These are phyloP conservation scores for Todiramphus chloris DNA, from an alignment of 2,113 vertebrate species.

Conservation along the genomic window DNA sequence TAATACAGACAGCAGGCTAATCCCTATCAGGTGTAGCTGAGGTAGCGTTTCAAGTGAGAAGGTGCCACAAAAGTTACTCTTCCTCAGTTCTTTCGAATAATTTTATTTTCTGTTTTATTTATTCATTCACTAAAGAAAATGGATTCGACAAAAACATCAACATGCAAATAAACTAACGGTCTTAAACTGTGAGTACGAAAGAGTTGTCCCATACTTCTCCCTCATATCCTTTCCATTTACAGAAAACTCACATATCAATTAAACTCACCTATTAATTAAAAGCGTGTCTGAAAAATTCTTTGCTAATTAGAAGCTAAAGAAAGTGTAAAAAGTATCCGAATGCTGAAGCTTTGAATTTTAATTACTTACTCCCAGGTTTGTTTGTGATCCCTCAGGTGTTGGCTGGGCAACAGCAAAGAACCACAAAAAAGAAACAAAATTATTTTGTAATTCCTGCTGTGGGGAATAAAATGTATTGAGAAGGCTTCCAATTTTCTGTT, in stretches of 20 bases:
- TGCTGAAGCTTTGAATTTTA: conserved; percentile 79
- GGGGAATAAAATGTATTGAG: conserved; percentile 27
- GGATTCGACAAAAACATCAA: conserved; percentile 37
- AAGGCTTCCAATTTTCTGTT: conserved; percentile 52
- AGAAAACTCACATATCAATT: conserved; percentile 76
- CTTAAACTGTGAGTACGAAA: conserved; percentile 36
- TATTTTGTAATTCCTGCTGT: conserved; percentile 56
- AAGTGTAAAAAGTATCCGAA: conserved; percentile 76
- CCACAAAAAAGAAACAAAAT: conserved; percentile 48
- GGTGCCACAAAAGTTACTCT: conserved; percentile 17
- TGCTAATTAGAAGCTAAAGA: conserved; percentile 74
- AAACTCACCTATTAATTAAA: conserved; percentile 83
- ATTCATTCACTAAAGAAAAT: conserved; percentile 50
- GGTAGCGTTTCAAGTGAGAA: neutral
- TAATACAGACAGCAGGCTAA: neutral
- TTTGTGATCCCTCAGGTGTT: conserved; percentile 64
- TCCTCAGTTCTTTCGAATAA: conserved; percentile 33
- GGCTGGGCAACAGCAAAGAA: conserved; percentile 64
- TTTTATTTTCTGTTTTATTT: conserved; percentile 51
- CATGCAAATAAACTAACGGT: conserved; percentile 65
- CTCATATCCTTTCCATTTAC: conserved; percentile 56
- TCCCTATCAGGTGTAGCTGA: neutral
- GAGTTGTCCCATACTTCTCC: conserved; percentile 31
- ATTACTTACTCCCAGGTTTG: conserved; percentile 73
- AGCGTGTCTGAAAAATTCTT: conserved; percentile 73